These are phyloP conservation scores for Megaceryle alcyon DNA, from an alignment of 2,797 vertebrate genomes.

Conservation along the genomic window DNA sequence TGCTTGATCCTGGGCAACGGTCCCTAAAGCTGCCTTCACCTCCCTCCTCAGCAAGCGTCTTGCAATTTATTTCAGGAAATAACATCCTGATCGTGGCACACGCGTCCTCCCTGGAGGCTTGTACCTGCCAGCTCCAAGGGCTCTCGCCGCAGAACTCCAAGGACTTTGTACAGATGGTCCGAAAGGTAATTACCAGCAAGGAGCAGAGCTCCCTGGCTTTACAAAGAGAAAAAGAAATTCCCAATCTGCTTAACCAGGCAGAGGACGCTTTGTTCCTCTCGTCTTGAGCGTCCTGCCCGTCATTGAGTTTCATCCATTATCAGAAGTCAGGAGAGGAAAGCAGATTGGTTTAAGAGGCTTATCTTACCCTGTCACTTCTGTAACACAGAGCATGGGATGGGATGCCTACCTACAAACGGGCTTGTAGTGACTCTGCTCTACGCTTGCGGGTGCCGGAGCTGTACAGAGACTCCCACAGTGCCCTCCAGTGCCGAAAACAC, in stretches of 20 bases:
- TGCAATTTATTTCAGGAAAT: slow-evolving; percentile 82
- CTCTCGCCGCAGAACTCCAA: slow-evolving; percentile 95
- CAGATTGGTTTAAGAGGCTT: background rate
- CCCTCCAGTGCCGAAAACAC: background rate
- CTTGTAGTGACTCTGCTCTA: background rate
- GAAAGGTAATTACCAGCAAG: slow-evolving; percentile 85
- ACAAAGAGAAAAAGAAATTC: background rate
- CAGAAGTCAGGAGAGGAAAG: background rate
- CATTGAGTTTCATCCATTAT: accelerated
- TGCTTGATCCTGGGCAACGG: background rate
- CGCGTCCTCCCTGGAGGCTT: slow-evolving; percentile 96
- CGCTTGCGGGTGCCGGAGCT: background rate
- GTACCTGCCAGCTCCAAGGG: slow-evolving; percentile 96
- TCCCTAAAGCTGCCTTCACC: background rate
- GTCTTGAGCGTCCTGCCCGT: accelerated
- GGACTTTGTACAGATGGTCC: slow-evolving; percentile 98
- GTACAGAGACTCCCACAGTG: background rate
- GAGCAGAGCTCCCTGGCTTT: background rate
- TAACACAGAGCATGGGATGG: background rate
- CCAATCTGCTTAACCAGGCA: background rate
- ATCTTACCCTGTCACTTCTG: background rate
- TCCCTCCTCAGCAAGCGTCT: background rate
- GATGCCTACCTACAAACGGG: background rate
- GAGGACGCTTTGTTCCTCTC: background rate
- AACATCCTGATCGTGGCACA: slow-evolving; percentile 97